phyloP scores from a whole-genome alignment of 2,888 invertebrate genomes.

The Drosophila macrospina region DNA sequence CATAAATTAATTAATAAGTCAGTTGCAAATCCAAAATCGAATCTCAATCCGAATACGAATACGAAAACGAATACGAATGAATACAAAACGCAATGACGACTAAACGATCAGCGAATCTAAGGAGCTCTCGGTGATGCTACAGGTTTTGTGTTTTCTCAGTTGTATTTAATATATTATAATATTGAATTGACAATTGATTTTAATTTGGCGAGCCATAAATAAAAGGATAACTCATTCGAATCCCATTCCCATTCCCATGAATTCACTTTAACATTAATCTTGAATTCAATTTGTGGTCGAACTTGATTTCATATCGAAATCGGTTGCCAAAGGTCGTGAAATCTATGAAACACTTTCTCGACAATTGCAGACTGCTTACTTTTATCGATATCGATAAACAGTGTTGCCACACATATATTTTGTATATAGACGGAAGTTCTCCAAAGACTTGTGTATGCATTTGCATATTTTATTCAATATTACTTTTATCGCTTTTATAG shows the following conservation, averaged over 20 bases:
- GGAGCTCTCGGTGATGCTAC: conserved; percentile 23
- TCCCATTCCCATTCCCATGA: conserved; percentile 5
- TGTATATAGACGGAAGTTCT: no score
- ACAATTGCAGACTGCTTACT: no score
- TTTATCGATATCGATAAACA: no score
- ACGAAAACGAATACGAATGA: conserved; percentile 26
- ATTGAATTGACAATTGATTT: conserved; percentile 31
- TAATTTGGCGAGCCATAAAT: conserved; percentile 35
- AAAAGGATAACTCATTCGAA: conserved; percentile 45
- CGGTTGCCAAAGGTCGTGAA: neutral
- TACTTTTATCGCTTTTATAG: conserved; percentile 13
- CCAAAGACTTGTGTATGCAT: neutral
- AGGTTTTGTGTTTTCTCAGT: conserved; percentile 35
- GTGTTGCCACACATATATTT: no score
- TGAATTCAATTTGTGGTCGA: conserved; percentile 6
- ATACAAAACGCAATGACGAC: conserved; percentile 23
- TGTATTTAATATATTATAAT: conserved; percentile 27
- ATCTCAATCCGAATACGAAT: conserved; percentile 23
- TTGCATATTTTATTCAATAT: conserved; percentile 12
- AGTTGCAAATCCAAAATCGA: conserved; percentile 54
- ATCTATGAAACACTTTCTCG: conserved; percentile 9
- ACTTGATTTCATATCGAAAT: neutral
- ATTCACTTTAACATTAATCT: conserved; percentile 12
- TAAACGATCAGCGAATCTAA: conserved; percentile 34
- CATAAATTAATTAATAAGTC: conserved; percentile 85